These are phyloP conservation scores for Zingel zingel DNA, from an alignment of 2,113 vertebrate species.

Conservation along the genomic window DNA sequence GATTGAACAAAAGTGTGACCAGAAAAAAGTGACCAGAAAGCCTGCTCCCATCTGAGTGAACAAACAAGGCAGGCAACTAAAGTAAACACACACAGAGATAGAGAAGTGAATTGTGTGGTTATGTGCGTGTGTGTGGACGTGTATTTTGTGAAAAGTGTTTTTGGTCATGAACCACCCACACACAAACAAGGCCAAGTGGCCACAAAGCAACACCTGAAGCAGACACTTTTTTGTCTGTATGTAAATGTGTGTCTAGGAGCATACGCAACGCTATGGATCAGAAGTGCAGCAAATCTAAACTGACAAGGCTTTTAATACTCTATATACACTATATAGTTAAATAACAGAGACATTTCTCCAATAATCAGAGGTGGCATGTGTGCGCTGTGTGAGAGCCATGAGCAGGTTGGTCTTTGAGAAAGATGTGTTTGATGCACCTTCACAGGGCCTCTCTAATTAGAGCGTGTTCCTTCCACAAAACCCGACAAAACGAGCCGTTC, in stretches of 20 bases:
- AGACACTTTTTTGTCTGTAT: conserved; percentile 55
- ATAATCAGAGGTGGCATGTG: conserved; percentile 80
- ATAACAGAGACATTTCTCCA: conserved; percentile 77
- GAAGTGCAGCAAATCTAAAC: conserved; percentile 75
- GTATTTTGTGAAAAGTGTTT: conserved; percentile 48
- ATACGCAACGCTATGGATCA: conserved; percentile 64
- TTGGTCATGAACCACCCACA: conserved; percentile 57
- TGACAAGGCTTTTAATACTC: conserved; percentile 79
- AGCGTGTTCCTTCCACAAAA: conserved; percentile 79
- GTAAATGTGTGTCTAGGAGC: conserved; percentile 63
- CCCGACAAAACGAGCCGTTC: conserved; percentile 76
- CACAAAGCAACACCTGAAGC: conserved; percentile 74
- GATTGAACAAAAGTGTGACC: conserved; percentile 66
- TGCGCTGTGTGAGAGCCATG: conserved; percentile 67
- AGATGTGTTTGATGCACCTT: conserved; percentile 79
- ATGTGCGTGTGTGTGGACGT: conserved; percentile 20
- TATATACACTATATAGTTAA: conserved; percentile 65
- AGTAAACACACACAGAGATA: conserved; percentile 64
- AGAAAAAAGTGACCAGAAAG: no score
- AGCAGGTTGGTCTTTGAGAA: conserved; percentile 80
- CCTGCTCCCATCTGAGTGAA: conserved; percentile 56
- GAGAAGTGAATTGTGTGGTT: conserved; percentile 26
- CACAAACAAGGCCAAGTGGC: conserved; percentile 61
- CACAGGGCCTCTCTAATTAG: conserved; percentile 85
- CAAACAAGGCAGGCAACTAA: conserved; percentile 68